A percentile compares a stretch with the other conserved stretches of the same genome.
phyloP scores from a whole-genome alignment of 53 echinoderm and acorn worm genomes.

The Apostichopus leukothele region DNA sequence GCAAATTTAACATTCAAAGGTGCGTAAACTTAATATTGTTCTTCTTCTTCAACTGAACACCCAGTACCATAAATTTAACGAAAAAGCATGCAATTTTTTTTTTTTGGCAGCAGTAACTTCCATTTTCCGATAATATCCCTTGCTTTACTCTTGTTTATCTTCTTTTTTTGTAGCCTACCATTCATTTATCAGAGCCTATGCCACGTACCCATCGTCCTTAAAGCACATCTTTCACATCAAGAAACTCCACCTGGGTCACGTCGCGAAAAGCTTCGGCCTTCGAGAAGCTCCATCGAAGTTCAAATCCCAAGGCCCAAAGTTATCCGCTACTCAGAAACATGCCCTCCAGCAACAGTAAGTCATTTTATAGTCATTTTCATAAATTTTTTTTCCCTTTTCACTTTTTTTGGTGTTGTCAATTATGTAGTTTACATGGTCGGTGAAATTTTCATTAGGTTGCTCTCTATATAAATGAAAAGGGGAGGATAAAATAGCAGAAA shows the following conservation, averaged over 20 bases:
- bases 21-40: too few species aligned
- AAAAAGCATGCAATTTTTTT: too few species aligned
- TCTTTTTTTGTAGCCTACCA: conserved; percentile 69
- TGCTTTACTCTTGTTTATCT: not conserved
- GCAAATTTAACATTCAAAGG: too few species aligned
- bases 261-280: conserved; percentile 90
- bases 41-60: too few species aligned
- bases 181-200: conserved; percentile 89
- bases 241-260: conserved; percentile 90
- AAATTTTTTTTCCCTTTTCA: too few species aligned
- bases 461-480: too few species aligned
- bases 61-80: too few species aligned
- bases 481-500: too few species aligned
- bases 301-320: not conserved
- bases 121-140: not conserved
- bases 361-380: not conserved
- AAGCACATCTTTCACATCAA: conserved; percentile 95
- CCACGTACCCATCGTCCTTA: conserved; percentile 78
- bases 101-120: not conserved
- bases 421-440: too few species aligned
- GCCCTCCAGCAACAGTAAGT: conserved; percentile 31
- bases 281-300: conserved; percentile 80
- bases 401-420: too few species aligned
- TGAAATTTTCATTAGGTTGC: too few species aligned
- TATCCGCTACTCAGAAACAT: conserved; percentile 2